phyloP scores from a whole-genome alignment of 2,113 vertebrate genomes.

The Cricetomys ansorgei region DNA sequence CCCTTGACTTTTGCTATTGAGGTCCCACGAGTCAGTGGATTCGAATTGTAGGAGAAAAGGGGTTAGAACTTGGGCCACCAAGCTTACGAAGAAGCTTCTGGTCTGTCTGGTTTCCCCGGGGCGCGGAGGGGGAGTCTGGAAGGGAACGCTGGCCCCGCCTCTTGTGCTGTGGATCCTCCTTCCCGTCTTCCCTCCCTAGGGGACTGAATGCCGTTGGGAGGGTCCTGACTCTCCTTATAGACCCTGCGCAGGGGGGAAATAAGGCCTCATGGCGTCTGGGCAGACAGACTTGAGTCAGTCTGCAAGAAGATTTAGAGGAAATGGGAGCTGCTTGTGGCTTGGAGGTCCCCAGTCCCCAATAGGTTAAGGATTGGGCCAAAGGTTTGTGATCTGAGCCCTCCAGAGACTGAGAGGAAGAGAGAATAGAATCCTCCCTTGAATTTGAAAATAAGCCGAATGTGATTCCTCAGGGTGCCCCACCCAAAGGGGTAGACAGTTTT shows the following conservation, averaged over 20 bases:
- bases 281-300: background rate
- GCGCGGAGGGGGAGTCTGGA: background rate
- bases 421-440: background rate
- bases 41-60: background rate
- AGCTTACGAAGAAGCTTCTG: background rate
- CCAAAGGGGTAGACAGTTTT: background rate
- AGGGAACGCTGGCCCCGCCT: constrained; percentile 33
- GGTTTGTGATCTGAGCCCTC: background rate
- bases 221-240: fast-evolving
- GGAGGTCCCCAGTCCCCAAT: background rate
- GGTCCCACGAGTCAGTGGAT: background rate
- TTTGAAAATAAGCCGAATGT: background rate
- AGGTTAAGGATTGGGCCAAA: background rate
- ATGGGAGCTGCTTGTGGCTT: background rate
- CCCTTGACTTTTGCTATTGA: constrained; percentile 30
- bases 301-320: background rate
- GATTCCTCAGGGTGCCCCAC: background rate
- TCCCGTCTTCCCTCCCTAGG: fast-evolving
- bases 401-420: background rate
- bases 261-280: background rate
- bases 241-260: background rate
- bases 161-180: background rate
- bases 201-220: background rate
- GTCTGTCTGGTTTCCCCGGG: background rate
- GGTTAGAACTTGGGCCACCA: background rate